phyloP scores from a whole-genome alignment of 2,113 vertebrate species.

The Sceloporus tristichus region DNA sequence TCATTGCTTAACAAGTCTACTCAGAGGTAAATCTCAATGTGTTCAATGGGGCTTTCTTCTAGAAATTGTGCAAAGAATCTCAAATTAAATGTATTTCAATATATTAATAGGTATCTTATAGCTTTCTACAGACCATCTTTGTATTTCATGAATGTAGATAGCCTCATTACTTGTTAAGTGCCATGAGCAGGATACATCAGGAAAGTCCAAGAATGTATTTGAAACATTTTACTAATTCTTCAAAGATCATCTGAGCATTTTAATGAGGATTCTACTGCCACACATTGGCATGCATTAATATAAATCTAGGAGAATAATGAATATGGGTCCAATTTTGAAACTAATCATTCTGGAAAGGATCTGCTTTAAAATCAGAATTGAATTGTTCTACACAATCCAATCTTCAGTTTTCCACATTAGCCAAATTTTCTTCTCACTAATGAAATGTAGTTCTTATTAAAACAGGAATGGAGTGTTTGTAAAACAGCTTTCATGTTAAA shows the following conservation, averaged over 20 bases:
- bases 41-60: neutral
- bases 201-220: constrained; percentile 45
- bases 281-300: constrained; percentile 40
- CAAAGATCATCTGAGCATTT: constrained; percentile 52
- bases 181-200: constrained; percentile 44
- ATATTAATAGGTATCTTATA: constrained; percentile 50
- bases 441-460: neutral
- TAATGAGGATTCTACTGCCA: constrained; percentile 42
- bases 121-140: constrained; percentile 51
- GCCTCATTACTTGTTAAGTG: constrained; percentile 60
- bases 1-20: neutral
- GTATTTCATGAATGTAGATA: constrained; percentile 65
- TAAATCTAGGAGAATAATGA: neutral
- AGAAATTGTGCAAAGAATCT: neutral
- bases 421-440: neutral
- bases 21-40: neutral
- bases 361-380: neutral
- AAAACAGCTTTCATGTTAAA: neutral
- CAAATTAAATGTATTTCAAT: constrained; percentile 53
- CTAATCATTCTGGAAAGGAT: neutral
- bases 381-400: neutral
- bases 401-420: neutral
- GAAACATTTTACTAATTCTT: constrained; percentile 59
- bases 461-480: neutral
- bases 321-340: constrained; percentile 35